Base-by-base conservation (phyloP, 2,797 vertebrate species). In the Gallinago stenura region DNA sequence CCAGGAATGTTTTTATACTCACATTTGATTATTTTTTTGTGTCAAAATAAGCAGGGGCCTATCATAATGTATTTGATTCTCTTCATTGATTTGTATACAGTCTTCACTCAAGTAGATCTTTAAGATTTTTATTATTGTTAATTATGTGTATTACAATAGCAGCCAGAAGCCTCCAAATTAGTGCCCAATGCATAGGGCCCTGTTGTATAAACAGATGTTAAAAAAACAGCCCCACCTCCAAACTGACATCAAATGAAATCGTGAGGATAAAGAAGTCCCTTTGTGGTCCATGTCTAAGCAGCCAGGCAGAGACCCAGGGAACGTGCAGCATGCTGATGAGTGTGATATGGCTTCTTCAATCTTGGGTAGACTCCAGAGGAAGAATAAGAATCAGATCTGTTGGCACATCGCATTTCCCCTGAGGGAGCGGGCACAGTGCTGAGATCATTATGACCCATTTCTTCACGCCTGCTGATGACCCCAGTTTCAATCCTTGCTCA, bases 151-250 rank as follows among this genome's bases (percentile, higher is more conserved):
- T 89, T 82, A 92, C 75, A 90, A 71, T 54, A 96, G 89, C 91
- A 91, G 92, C 84, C 89, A 85, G 76, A 94, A 95, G 87, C 88
- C 89, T 89, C 85, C 84, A 72, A 60, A 83, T 83, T 70, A 84
- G 84, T 71, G 83, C 85, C 78, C 71, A 61, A 15, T 51, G 46
- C 54, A 48, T 30, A 72, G 35, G 87, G 73, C 75, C 43, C 41
- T 12, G 2, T 56, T 70, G 61, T 66, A 95, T 41, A 92, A 90
- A 93, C 6, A 56, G 70, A 50, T 70, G 79, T 72, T 91, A 85
- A 79, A 95, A 94, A 77, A 58, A 0, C 69, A 88, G 43, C 46
- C 46, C 53, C 48, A 91, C 43, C 41, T 92, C 86, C 77, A 51
- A 85, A 84, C 24, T 68, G 66, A 77, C 2, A 8, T 48, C 60